Base-by-base conservation (phyloP, 2,888 invertebrate species). In the Idaea aversata region DNA sequence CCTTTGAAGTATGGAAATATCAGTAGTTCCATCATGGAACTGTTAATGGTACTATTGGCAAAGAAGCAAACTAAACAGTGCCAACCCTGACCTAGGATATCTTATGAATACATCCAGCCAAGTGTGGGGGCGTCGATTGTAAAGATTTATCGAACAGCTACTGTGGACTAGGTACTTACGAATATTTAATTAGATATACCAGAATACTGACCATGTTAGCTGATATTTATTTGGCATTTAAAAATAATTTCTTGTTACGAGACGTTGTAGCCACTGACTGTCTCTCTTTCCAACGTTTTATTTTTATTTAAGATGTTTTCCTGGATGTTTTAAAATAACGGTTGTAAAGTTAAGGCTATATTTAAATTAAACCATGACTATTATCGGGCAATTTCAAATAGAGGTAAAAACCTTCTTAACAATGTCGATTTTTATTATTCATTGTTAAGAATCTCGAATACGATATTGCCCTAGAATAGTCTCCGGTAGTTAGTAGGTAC, bases 81-180 rank as follows among this genome's bases (percentile, higher is more conserved):
- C 60, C 70, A 70, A 61, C 70, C 70, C 70, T 70, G 70, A 70
- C 67, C 66, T 70, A 70, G 70, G 70, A 62, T 67, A 70, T 70
- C 78, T 74, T 75, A 74, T 70, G 72, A 69, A 70, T 66, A 71
- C 72, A 63, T 68, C 67, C 75, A 72, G 73, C 70, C 63, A 47
- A 47, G 47, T 75, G 77, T 84, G 87, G 84, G 83, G 88, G 87
- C 87, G 87, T 78, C 82, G 78, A 78, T 75, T 81, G 78, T 77
- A 71, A 74, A 84, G 88, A 88, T 88, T 88, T 90, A 88, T 88
- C 76, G 78, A 83, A 84, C 78, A 74, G 85, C 90, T 85, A 84
- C 88, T 80, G 87, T 83, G 78, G 80, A 73, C 57, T 57, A 57
- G 34, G 57, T 34, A 62, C 7, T 62, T 5, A 13, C 15, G 47